Evolutionary conservation across 2,797 vertebrate genomes (phyloP).

Genomic region (Centropyge bicolor): DNA sequence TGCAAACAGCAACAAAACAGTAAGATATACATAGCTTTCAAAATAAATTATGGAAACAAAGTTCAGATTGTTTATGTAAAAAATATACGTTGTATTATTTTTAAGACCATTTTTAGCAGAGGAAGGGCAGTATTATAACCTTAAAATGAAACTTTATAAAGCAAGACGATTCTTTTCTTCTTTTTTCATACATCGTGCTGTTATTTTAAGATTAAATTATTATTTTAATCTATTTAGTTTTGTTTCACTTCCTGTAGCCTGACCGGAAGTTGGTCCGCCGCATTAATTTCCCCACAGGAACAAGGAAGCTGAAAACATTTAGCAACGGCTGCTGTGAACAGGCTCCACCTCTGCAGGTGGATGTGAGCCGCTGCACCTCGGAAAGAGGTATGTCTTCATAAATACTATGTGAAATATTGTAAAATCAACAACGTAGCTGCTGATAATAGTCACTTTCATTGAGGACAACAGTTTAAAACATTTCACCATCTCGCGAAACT

Average conservation of each 20-base stretch:
- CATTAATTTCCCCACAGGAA: constrained; percentile 55
- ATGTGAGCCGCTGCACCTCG: constrained; percentile 27
- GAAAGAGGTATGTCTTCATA: constrained; percentile 45
- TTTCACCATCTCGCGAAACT: background rate
- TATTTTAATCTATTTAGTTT: background rate
- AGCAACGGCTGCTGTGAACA: constrained; percentile 19
- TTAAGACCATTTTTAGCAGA: background rate
- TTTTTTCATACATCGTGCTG: too few species aligned
- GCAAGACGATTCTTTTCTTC: too few species aligned
- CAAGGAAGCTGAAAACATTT: constrained; percentile 51
- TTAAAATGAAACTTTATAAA: background rate
- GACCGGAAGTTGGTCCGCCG: constrained; percentile 71
- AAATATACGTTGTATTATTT: too few species aligned
- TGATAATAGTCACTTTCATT: rapidly evolving
- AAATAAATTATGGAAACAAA: too few species aligned
- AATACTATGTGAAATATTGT: background rate
- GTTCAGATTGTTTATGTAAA: too few species aligned
- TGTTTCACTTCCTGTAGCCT: background rate
- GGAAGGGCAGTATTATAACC: background rate
- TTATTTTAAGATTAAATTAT: too few species aligned
- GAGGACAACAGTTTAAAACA: background rate
- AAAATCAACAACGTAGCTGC: rapidly evolving
- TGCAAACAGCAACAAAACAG: background rate
- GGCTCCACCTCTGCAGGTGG: constrained; percentile 42
- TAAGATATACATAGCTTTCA: too few species aligned